Evolutionary conservation across 2,888 invertebrate species (phyloP), one percentile per base, ranked within the genome.

Genomic region (Watsonalla binaria): DNA sequence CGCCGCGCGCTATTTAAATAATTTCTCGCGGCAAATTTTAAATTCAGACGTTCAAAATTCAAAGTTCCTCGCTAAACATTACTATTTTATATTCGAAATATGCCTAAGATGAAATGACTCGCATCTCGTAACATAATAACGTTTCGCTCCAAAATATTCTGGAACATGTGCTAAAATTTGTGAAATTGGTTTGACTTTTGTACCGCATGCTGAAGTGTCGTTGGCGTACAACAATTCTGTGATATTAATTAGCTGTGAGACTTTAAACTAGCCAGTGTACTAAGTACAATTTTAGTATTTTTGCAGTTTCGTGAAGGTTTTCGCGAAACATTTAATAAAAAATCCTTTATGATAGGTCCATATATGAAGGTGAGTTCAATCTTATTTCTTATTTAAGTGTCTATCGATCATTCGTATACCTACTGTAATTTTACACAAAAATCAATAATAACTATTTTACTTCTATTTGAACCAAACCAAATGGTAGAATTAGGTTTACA

Each of bases 321-420:
- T 90, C 88, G 86, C 89, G 89, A 78, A 85, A 80, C 87, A 72
- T 74, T 75, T 60, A 63, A 63, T 67, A 78, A 86, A 80, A 78
- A 72, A 68, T 80, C 88, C 90, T 90, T 89, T 90, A 90, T 90
- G 90, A 90, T 89, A 90, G 90, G 90, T 80, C 90, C 90, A 80
- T 86, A 88, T 84, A 90, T 90, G 90, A 90, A 90, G 90, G 90
- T 90, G 76, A 89, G 90, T 87, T 63, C 60, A 56, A 55, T 52
- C 61, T 62, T 62, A 60, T 61, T 60, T 68, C 68, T 63, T 53
- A 66, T 58, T 65, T 57, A 14, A 45, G 24, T 24, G 24, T 46
- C 51, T 54, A 50, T 47, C 37, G 13, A 24, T 24, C 1, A 24
- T 24, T 24, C 24, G 24, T 24, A 24, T 24, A 24, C 24, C 4